phyloP scores from a whole-genome alignment of 2,888 invertebrate species.

The Hypsopygia costalis region DNA sequence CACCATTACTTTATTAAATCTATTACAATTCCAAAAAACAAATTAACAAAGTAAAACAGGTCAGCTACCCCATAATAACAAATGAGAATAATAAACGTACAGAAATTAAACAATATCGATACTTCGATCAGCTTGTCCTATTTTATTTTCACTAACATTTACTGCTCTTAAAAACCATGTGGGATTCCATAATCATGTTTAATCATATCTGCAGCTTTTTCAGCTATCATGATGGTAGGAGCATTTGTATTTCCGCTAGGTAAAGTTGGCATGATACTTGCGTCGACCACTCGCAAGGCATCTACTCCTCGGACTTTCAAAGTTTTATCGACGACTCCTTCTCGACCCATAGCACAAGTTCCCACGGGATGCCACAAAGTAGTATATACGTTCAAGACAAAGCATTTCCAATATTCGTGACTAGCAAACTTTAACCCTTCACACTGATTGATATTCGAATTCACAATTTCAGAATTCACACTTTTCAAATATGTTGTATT shows the following conservation, averaged over 20 bases:
- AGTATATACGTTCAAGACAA: constrained; percentile 32
- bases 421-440: constrained; percentile 28
- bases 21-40: too few relatives aligned
- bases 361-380: constrained; percentile 37
- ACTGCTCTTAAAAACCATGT: too few relatives aligned
- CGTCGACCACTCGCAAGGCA: constrained; percentile 79
- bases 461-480: constrained; percentile 21
- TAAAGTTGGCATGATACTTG: constrained; percentile 79
- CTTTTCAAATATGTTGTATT: constrained; percentile 26
- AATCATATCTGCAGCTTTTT: constrained; percentile 80
- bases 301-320: constrained; percentile 65
- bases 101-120: too few relatives aligned
- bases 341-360: constrained; percentile 35
- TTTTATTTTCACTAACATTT: too few relatives aligned
- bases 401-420: constrained; percentile 51
- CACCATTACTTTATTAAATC: too few relatives aligned
- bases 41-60: too few relatives aligned
- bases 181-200: constrained; percentile 39
- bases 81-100: too few relatives aligned
- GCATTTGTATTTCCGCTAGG: constrained; percentile 81
- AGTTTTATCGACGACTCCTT: constrained; percentile 31
- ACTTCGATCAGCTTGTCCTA: too few relatives aligned
- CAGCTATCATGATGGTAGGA: constrained; percentile 81
- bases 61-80: too few relatives aligned
- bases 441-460: constrained; percentile 35